Evolutionary conservation across 2,888 invertebrate species (phyloP), one percentile per base, ranked within the genome.

Genomic region (Gastrophysa polygoni): DNA sequence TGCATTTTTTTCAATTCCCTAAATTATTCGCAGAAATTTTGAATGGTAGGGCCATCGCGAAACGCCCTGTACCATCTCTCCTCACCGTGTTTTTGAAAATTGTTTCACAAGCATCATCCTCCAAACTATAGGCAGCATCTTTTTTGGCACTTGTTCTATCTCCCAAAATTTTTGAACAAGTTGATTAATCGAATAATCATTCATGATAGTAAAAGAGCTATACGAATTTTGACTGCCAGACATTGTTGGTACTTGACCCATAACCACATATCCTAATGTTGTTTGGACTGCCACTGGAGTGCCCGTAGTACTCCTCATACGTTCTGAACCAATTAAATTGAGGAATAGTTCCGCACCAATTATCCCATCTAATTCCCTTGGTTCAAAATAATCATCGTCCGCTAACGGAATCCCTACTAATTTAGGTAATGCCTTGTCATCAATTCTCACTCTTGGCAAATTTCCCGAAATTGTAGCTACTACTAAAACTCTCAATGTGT

Each of bases 191-290:
- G 29, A 21, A 18, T 10, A 4, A n/a, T 24, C 50, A 50, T 50
- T 21, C n/a, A 21, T 14, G 11, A 24, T 8, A 8, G 50, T 7
- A 3, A 50, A 50, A 50, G 28, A 18, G n/a, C n/a, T n/a, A n/a
- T n/a, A n/a, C n/a, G n/a, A n/a, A 21, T 17, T 48, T 1, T 48
- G 14, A 48, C 24, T 18, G 6, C 17, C 48, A 2, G 20, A 48
- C n/a, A 43, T n/a, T 10, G 17, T 24, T 21, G 50, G 16, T 24
- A 24, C 16, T 14, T 50, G 21, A n/a, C 50, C 28, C 51, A 51
- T 51, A 6, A 51, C 14, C 14, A 51, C 50, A n/a, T 50, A 50
- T 16, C 50, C 50, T 5, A 50, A 50, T 14, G 24, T 17, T 2
- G 50, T 50, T 51, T 51, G 21, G 4, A 29, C 11, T 7, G 51